phyloP scores from a whole-genome alignment of 2,113 vertebrate genomes.

The Tauraco erythrolophus region DNA sequence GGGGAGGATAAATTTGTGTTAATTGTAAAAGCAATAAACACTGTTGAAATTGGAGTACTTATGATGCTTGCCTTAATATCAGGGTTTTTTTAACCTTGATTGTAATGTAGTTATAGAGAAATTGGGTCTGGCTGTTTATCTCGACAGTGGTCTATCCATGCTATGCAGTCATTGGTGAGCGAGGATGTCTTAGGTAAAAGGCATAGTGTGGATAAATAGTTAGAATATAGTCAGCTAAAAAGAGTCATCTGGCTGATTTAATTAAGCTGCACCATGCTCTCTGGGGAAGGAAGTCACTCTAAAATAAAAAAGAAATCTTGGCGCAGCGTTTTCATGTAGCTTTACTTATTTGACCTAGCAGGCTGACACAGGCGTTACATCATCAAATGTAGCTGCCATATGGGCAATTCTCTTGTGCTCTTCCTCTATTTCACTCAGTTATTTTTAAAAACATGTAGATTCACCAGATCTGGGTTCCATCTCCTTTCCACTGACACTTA shows the following conservation, averaged over 20 bases:
- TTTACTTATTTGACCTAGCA: background rate
- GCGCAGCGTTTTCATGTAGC: background rate
- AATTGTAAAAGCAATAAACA: background rate
- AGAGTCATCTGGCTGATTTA: background rate
- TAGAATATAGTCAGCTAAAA: background rate
- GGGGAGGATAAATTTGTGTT: background rate
- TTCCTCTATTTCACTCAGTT: background rate
- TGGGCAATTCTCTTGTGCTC: background rate
- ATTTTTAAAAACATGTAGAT: background rate
- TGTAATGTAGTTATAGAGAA: background rate
- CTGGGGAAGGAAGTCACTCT: background rate
- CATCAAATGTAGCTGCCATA: background rate
- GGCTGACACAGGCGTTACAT: rapidly evolving
- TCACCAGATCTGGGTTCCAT: background rate
- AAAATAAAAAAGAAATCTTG: background rate
- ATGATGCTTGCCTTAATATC: background rate
- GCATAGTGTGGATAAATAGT: background rate
- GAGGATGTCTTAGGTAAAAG: background rate
- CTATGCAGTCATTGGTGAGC: background rate
- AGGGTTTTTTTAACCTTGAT: background rate
- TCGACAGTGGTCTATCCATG: background rate
- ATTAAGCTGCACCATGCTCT: background rate
- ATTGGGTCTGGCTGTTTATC: background rate
- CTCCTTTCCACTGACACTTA: background rate
- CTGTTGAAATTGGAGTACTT: background rate